Conservation (phyloP, 2,888 invertebrate species). For the Leucophenga maculata region DNA sequence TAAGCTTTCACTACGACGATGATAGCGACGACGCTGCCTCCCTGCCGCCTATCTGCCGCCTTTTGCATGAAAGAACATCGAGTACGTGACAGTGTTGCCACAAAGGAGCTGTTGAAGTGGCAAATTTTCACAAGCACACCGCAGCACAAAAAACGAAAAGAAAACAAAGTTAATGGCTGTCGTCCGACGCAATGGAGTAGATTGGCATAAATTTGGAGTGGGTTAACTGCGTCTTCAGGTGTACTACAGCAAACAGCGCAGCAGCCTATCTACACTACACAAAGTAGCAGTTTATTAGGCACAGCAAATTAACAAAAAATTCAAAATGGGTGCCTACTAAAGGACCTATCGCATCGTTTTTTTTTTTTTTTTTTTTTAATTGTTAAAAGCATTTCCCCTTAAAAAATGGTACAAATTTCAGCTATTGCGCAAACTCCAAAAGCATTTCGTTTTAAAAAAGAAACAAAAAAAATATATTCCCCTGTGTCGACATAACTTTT, state of each 20-base stretch:
- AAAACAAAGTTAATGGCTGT: conserved; percentile 10
- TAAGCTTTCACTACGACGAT: conserved; percentile 28
- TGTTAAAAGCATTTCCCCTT: conserved; percentile 4
- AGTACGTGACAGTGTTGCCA: conserved; percentile 63
- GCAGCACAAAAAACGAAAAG: conserved; percentile 37
- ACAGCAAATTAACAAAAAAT: conserved; percentile 59
- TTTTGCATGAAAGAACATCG: conserved; percentile 31
- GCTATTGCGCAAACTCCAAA: conserved; percentile 33
- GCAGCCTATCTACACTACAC: conserved; percentile 24
- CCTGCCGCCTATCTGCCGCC: conserved; percentile 46
- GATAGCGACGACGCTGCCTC: not conserved
- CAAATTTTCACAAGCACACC: conserved; percentile 65
- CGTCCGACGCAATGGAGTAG: not conserved
- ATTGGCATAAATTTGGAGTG: not conserved
- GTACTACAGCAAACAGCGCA: conserved; percentile 1
- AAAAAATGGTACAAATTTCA: not conserved
- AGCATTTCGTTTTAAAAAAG: not conserved
- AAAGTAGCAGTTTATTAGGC: conserved; percentile 65
- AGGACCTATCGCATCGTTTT: not conserved
- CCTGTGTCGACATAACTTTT: not conserved
- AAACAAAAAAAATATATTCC: not conserved
- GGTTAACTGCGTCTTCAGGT: not conserved
- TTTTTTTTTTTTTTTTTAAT: conserved; percentile 8
- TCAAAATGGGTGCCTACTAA: conserved; percentile 7
- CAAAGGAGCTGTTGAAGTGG: conserved; percentile 72